A percentile compares a stretch with the other conserved stretches of the same genome.
phyloP scores from a whole-genome alignment of 2,888 invertebrate genomes.

The Drosophila testacea region DNA sequence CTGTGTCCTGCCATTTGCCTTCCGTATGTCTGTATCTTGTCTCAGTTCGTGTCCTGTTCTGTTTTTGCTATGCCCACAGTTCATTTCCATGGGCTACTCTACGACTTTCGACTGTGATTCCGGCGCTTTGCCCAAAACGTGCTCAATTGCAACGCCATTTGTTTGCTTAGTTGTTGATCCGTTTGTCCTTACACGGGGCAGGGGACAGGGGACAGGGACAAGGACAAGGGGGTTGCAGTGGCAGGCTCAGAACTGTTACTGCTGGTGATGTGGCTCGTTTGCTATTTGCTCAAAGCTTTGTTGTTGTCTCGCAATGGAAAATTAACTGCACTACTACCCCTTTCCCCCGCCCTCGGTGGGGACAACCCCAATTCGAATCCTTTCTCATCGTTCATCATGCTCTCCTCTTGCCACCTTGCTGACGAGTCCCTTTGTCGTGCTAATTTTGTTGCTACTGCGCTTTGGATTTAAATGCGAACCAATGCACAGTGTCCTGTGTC shows the following conservation, averaged over 20 bases:
- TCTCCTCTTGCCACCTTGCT: conserved; percentile 16
- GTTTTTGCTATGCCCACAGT: conserved; percentile 58
- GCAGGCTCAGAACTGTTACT: conserved; percentile 27
- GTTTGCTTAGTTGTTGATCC: conserved; percentile 80
- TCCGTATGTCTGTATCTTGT: not conserved
- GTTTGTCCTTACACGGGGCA: conserved; percentile 25
- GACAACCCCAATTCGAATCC: not conserved
- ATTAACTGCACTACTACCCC: conserved; percentile 67
- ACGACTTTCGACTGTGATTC: conserved; percentile 59
- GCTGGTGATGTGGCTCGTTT: conserved; percentile 57
- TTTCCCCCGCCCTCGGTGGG: not conserved
- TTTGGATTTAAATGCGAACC: conserved; percentile 77
- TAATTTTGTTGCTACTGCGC: conserved; percentile 74
- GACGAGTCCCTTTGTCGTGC: conserved; percentile 74
- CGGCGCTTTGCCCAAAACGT: conserved; percentile 74
- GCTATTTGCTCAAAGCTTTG: conserved; percentile 75
- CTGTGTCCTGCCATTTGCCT: conserved; percentile 5
- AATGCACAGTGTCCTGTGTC: conserved; percentile 76
- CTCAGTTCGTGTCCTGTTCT: conserved; percentile 14
- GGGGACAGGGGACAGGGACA: not conserved
- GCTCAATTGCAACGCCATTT: conserved; percentile 82
- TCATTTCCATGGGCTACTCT: conserved; percentile 70
- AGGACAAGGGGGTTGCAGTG: not conserved
- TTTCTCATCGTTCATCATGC: not conserved
- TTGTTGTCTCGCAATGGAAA: conserved; percentile 68